Conservation (phyloP, 2,113 vertebrate species). For the Misgurnus anguillicaudatus region DNA sequence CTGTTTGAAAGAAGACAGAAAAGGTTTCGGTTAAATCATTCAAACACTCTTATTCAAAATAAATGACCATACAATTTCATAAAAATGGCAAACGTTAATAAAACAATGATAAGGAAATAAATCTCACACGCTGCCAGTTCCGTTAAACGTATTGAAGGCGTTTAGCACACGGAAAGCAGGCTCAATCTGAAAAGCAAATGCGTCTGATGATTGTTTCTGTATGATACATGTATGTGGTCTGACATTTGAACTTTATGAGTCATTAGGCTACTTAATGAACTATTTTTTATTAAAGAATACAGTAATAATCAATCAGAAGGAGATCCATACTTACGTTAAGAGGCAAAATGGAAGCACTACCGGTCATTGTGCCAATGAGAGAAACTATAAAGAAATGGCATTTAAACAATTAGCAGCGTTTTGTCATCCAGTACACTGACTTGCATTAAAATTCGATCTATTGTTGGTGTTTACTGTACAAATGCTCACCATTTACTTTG, state of each 20-base stretch:
- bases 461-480: neutral
- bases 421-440: neutral
- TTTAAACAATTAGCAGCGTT: neutral
- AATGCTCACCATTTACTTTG: constrained; percentile 55
- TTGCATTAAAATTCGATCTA: neutral
- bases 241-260: too few species aligned
- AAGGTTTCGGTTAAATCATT: neutral
- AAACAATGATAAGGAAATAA: neutral
- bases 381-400: constrained; percentile 32
- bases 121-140: constrained; percentile 40
- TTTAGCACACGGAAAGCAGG: neutral
- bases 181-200: constrained; percentile 48
- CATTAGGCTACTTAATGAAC: too few species aligned
- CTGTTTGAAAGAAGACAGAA: neutral
- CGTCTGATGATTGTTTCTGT: neutral
- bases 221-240: too few species aligned
- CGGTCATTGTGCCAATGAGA: constrained; percentile 22
- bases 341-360: fast-evolving
- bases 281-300: too few species aligned
- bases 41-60: neutral
- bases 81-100: neutral
- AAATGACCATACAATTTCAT: too few species aligned
- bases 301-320: neutral
- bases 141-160: constrained; percentile 45
- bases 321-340: neutral